Conservation (phyloP, 2,888 invertebrate genomes). For the Sarcophaga rosellei region DNA sequence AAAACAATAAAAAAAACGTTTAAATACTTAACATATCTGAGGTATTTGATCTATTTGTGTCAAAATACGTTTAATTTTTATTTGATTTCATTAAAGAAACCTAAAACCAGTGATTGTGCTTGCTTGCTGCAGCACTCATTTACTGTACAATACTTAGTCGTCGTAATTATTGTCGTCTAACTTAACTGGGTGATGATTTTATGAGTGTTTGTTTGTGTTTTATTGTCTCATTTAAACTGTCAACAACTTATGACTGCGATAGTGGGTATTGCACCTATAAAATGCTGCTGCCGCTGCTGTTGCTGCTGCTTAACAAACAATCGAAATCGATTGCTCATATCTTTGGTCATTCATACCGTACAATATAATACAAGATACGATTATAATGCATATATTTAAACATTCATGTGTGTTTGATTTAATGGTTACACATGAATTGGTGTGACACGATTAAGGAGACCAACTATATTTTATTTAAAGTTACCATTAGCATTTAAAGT, state of each 20-base stretch:
- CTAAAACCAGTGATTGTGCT: background rate
- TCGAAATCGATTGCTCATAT: slow-evolving; percentile 60
- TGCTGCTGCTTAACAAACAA: slow-evolving; percentile 27
- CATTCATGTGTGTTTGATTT: background rate
- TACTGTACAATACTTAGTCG: background rate
- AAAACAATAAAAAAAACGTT: slow-evolving; percentile 10
- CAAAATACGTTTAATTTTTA: slow-evolving; percentile 32
- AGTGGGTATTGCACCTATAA: slow-evolving; percentile 54
- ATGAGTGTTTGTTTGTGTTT: slow-evolving; percentile 20
- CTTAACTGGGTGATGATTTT: slow-evolving; percentile 1
- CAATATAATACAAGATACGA: background rate
- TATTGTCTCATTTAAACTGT: slow-evolving; percentile 60
- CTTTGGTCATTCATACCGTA: slow-evolving; percentile 45
- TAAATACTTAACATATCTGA: slow-evolving; percentile 51
- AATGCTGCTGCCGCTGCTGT: background rate
- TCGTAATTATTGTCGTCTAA: background rate
- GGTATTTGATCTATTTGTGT: slow-evolving; percentile 65
- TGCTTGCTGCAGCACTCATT: too few species aligned
- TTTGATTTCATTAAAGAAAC: slow-evolving; percentile 4
- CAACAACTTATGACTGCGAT: slow-evolving; percentile 50
- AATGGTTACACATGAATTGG: background rate
- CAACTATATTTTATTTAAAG: too few species aligned
- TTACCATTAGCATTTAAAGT: too few species aligned
- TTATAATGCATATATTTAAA: slow-evolving; percentile 31
- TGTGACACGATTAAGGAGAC: background rate